phyloP scores from a whole-genome alignment of 1,140 invertebrate genomes.

The Monochamus saltuarius region DNA sequence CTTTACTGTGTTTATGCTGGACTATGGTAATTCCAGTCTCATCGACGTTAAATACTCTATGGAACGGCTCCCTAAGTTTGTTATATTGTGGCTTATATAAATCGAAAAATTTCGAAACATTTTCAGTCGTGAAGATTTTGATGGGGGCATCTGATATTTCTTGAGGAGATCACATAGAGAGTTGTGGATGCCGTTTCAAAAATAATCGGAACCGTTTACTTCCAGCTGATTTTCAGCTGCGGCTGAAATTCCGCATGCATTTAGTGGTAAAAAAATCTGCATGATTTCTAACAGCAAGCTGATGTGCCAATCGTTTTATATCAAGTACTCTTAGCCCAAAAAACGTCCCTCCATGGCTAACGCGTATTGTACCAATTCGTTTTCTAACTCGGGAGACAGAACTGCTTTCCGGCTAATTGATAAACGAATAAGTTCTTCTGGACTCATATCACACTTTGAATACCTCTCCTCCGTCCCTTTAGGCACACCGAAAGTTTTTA shows the following conservation, averaged over 20 bases:
- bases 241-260: too few species aligned
- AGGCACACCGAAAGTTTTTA: constrained; percentile 14
- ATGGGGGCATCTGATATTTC: constrained; percentile 38
- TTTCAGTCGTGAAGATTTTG: constrained; percentile 41
- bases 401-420: constrained; percentile 3
- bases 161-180: constrained; percentile 32
- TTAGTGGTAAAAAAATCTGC: not conserved
- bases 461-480: constrained; percentile 8
- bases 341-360: constrained; percentile 12
- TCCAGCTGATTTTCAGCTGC: not conserved
- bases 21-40: constrained; percentile 35
- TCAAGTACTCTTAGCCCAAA: constrained; percentile 4
- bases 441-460: not conserved
- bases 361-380: constrained; percentile 1
- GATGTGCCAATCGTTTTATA: constrained; percentile 1
- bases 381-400: constrained; percentile 2
- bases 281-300: constrained; percentile 9
- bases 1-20: constrained; percentile 50
- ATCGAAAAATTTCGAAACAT: constrained; percentile 43
- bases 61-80: constrained; percentile 37
- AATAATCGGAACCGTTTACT: constrained; percentile 5
- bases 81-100: constrained; percentile 36
- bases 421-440: constrained; percentile 7
- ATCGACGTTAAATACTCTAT: constrained; percentile 40
- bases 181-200: constrained; percentile 12